Conservation (phyloP, 2,797 vertebrate genomes). For the Artibeus lituratus region DNA sequence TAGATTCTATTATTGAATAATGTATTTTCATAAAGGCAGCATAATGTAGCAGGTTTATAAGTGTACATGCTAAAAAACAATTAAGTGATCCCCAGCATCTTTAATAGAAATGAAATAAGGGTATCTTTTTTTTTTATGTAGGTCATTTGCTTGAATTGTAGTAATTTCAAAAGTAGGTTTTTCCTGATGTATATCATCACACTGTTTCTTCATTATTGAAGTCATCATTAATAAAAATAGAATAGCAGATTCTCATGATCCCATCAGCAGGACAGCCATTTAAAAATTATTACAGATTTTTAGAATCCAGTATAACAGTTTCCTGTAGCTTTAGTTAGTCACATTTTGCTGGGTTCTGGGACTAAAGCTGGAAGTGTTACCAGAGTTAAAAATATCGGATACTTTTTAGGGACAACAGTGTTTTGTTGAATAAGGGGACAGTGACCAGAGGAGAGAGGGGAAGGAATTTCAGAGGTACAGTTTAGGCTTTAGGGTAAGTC, state of each 20-base stretch:
- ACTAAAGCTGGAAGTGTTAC: neutral
- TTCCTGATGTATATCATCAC: neutral
- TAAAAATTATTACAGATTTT: neutral
- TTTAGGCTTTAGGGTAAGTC: neutral
- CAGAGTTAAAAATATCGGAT: slow-evolving; percentile 5
- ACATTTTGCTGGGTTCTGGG: neutral
- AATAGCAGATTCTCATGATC: neutral
- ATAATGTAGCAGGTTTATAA: neutral
- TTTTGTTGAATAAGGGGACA: no score
- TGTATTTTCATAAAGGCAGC: slow-evolving; percentile 7
- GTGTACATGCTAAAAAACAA: neutral
- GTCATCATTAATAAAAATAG: neutral
- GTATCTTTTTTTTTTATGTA: neutral
- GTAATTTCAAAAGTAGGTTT: neutral
- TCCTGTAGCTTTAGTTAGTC: neutral
- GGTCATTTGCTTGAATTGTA: neutral
- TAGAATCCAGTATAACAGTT: neutral
- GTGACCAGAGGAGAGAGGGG: no score
- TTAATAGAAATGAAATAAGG: slow-evolving; percentile 32
- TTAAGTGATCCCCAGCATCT: neutral
- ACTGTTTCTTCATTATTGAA: neutral
- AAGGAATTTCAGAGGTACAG: no score
- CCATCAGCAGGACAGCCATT: neutral
- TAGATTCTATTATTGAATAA: neutral
- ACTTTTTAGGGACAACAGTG: neutral